A percentile compares a stretch with the other conserved stretches of the same genome.
Evolutionary conservation across 53 echinoderm and acorn worm genomes (phyloP).

Genomic region (Echinarachnius parma): DNA sequence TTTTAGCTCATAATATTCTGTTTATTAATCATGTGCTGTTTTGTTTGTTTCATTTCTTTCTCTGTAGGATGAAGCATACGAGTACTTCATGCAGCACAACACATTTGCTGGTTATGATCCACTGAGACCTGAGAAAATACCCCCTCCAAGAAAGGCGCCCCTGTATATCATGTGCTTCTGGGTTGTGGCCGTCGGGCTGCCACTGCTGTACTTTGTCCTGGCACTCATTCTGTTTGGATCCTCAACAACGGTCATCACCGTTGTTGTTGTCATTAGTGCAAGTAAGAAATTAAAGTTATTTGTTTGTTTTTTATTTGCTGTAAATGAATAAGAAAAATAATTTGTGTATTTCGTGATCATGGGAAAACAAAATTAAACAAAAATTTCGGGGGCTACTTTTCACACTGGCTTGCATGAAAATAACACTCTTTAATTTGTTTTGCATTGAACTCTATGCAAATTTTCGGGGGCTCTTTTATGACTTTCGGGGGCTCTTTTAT

Average conservation of each 20-base stretch:
- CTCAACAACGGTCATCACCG: slow-evolving; percentile 1
- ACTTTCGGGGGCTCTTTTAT: no score
- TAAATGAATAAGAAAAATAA: no score
- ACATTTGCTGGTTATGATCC: slow-evolving; percentile 73
- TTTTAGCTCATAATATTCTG: no score
- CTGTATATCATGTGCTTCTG: slow-evolving; percentile 67
- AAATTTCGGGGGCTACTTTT: no score
- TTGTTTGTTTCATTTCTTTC: no score
- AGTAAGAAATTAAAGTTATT: slow-evolving; percentile 7
- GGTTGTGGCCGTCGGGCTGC: slow-evolving; percentile 56
- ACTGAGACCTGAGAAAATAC: slow-evolving; percentile 3
- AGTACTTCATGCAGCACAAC: slow-evolving; percentile 66
- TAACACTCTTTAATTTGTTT: no score
- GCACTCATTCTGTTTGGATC: slow-evolving; percentile 55
- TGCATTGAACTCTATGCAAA: no score
- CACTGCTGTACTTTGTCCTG: slow-evolving; percentile 51
- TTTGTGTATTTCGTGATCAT: no score
- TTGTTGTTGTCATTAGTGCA: slow-evolving; percentile 4
- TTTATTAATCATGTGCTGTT: no score
- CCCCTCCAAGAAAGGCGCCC: slow-evolving; percentile 54
- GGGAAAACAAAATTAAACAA: no score
- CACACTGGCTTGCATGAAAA: no score
- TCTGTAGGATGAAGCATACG: slow-evolving; percentile 65
- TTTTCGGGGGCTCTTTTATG: no score
- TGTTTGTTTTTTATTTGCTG: not conserved